phyloP scores from a whole-genome alignment of 2,797 vertebrate species.

The Enoplosus armatus region DNA sequence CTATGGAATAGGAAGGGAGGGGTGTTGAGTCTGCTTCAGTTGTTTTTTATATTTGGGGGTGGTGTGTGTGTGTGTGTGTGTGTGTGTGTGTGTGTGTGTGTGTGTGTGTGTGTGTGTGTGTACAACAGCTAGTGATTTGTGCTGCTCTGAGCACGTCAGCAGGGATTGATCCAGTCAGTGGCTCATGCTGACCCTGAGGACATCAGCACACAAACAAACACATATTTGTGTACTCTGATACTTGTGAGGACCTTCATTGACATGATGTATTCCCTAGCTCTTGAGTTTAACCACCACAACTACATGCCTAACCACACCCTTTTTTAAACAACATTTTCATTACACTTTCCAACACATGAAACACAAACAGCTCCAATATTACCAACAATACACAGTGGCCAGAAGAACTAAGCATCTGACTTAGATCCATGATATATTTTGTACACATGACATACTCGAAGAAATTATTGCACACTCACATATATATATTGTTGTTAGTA shows the following conservation, averaged over 20 bases:
- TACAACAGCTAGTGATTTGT: slow-evolving; percentile 61
- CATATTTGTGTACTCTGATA: slow-evolving; percentile 8
- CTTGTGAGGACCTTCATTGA: neutral
- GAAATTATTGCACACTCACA: too few species aligned
- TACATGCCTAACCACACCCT: neutral
- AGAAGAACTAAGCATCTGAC: too few species aligned
- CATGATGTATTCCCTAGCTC: neutral
- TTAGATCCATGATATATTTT: too few species aligned
- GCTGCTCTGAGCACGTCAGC: slow-evolving; percentile 58
- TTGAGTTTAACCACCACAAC: neutral
- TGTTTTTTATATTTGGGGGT: slow-evolving; percentile 11
- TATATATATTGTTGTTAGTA: too few species aligned
- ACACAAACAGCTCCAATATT: neutral
- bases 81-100: too few species aligned
- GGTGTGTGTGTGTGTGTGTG: slow-evolving; percentile 1
- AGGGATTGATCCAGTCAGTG: slow-evolving; percentile 56
- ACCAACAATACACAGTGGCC: too few species aligned
- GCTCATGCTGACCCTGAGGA: slow-evolving; percentile 42
- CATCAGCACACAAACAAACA: slow-evolving; percentile 24
- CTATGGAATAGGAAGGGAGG: slow-evolving; percentile 31
- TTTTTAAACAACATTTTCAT: neutral
- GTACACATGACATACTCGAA: too few species aligned
- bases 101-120: slow-evolving; percentile 18
- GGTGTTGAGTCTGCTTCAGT: neutral
- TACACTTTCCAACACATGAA: too few species aligned